phyloP scores from a whole-genome alignment of 2,113 vertebrate genomes.

The Protobothrops mucrosquamatus region DNA sequence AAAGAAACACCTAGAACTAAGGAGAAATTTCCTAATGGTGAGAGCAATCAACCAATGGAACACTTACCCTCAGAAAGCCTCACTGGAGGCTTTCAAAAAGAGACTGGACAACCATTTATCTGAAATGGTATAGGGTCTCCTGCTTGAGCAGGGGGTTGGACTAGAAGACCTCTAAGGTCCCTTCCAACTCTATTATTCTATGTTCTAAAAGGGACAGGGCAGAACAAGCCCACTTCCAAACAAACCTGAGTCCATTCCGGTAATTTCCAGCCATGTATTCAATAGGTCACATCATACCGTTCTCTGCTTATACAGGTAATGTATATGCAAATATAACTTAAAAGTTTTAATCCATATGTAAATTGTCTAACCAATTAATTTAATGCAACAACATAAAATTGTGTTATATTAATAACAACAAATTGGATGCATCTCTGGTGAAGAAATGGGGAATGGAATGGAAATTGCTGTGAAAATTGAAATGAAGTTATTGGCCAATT shows the following conservation, averaged over 20 bases:
- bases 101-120: not conserved
- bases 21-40: not conserved
- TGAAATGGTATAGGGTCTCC: not conserved
- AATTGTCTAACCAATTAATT: too few species aligned
- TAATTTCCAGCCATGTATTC: not conserved
- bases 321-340: not conserved
- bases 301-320: not conserved
- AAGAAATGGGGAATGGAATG: not conserved
- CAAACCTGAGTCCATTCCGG: not conserved
- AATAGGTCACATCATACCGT: not conserved
- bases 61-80: not conserved
- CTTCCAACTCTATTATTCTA: too few species aligned
- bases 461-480: not conserved
- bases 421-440: not conserved
- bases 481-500: not conserved
- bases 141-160: not conserved
- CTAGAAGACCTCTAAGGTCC: not conserved
- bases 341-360: not conserved
- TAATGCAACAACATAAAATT: not conserved
- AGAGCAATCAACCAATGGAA: not conserved
- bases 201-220: not conserved
- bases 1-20: not conserved
- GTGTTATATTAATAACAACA: not conserved
- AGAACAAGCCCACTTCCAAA: not conserved
- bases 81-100: not conserved